Evolutionary conservation across 2,888 invertebrate genomes (phyloP).

Genomic region (Ramazzottius varieornatus): DNA sequence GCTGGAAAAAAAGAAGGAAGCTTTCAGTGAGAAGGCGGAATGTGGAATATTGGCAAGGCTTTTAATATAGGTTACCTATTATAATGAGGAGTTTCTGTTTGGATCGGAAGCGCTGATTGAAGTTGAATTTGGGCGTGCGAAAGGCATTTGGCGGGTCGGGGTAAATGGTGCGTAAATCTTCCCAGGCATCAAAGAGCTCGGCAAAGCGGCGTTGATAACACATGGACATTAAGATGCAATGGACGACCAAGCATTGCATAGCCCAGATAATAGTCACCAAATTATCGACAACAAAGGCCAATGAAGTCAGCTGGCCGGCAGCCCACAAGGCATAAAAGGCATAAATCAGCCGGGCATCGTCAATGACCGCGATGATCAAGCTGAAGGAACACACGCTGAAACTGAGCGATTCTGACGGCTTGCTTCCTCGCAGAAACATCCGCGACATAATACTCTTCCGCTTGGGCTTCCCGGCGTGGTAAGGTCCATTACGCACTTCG

Average conservation of each 20-base stretch:
- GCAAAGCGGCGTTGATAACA: neutral
- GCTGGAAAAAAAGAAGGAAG: neutral
- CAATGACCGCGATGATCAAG: neutral
- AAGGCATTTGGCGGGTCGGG: neutral
- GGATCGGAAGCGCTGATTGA: neutral
- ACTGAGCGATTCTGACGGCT: neutral
- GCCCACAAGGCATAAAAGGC: neutral
- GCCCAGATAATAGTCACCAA: neutral
- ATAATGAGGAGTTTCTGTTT: neutral
- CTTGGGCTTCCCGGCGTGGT: too few species aligned
- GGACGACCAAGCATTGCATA: neutral
- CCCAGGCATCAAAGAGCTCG: neutral
- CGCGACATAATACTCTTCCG: too few species aligned
- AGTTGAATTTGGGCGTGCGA: neutral
- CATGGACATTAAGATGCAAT: neutral
- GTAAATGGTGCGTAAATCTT: neutral
- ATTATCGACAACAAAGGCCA: neutral
- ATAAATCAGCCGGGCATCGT: neutral
- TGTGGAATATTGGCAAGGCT: too few species aligned
- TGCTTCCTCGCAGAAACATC: neutral
- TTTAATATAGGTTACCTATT: neutral
- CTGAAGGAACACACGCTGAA: neutral
- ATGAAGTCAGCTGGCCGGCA: neutral
- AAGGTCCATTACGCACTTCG: too few species aligned
- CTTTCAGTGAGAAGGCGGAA: too few species aligned